Conservation (phyloP, 2,113 vertebrate genomes). For the Nycticryphes semicollaris region DNA sequence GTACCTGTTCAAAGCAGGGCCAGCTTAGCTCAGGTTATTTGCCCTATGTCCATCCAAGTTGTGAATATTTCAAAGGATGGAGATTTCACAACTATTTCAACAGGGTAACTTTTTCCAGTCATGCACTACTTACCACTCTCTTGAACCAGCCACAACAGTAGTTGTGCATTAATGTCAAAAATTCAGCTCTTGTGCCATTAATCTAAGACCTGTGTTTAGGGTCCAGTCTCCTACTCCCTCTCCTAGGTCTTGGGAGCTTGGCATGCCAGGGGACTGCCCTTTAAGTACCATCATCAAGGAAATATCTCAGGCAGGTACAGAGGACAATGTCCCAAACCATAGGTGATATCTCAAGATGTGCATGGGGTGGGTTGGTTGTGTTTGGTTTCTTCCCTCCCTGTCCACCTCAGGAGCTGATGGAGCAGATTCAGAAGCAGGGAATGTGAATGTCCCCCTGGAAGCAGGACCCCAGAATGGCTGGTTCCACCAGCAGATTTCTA, state of each 20-base stretch:
- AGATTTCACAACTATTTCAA: background rate
- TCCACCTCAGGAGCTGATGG: background rate
- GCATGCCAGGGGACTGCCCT: background rate
- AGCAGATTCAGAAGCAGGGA: background rate
- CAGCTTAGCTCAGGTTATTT: background rate
- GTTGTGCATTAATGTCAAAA: background rate
- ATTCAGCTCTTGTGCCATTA: background rate
- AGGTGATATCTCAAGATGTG: background rate
- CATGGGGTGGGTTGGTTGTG: accelerated
- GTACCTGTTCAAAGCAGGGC: background rate
- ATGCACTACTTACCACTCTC: background rate
- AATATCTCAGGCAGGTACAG: background rate
- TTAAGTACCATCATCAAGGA: background rate
- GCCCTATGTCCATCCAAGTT: background rate
- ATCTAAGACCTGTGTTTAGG: background rate
- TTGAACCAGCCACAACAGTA: background rate
- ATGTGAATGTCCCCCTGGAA: background rate
- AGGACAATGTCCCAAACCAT: background rate
- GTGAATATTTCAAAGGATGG: background rate
- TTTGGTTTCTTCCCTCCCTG: background rate
- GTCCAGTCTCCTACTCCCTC: background rate
- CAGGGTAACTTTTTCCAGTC: background rate
- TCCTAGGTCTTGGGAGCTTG: accelerated
- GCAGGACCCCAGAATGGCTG: too few relatives aligned
- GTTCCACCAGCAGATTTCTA: background rate